These are phyloP conservation scores for Ypsolopha scabrella DNA, from an alignment of 2,888 invertebrate species.

Conservation along the genomic window DNA sequence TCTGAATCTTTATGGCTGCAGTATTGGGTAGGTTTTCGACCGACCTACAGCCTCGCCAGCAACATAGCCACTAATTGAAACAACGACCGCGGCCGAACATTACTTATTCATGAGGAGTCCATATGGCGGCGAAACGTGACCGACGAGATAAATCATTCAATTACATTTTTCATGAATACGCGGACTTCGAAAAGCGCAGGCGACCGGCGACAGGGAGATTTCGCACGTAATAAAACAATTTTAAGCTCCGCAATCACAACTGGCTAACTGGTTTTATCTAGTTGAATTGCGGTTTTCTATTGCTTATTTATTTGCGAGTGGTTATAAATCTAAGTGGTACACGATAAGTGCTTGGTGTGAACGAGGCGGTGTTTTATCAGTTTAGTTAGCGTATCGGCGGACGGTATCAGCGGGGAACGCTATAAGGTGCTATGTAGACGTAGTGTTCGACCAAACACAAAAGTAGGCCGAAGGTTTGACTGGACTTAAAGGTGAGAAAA, in stretches of 20 bases:
- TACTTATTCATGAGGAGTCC: slow-evolving; percentile 68
- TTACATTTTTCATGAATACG: slow-evolving; percentile 59
- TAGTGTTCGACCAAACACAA: too few species aligned
- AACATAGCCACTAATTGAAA: slow-evolving; percentile 69
- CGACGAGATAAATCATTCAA: slow-evolving; percentile 64
- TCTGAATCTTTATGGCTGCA: slow-evolving; percentile 22
- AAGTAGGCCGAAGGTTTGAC: too few species aligned
- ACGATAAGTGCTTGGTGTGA: slow-evolving; percentile 1
- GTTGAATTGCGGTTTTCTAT: slow-evolving; percentile 14
- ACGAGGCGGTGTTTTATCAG: slow-evolving; percentile 2
- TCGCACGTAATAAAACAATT: slow-evolving; percentile 11
- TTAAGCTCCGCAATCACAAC: slow-evolving; percentile 1
- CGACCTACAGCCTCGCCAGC: slow-evolving; percentile 30
- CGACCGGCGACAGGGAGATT: slow-evolving; percentile 11
- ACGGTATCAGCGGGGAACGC: slow-evolving; percentile 5
- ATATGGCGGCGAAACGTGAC: slow-evolving; percentile 65
- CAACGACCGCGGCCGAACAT: slow-evolving; percentile 62
- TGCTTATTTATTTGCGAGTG: slow-evolving; percentile 1
- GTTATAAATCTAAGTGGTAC: slow-evolving; percentile 21
- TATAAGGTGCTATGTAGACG: slow-evolving; percentile 8
- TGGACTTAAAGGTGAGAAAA: too few species aligned
- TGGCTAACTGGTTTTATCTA: slow-evolving; percentile 18
- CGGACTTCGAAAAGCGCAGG: slow-evolving; percentile 7
- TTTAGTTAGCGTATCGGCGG: background rate
- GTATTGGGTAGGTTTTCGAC: slow-evolving; percentile 20